phyloP scores from a whole-genome alignment of 2,797 vertebrate species.

The Cynodonichthys magdalenae region DNA sequence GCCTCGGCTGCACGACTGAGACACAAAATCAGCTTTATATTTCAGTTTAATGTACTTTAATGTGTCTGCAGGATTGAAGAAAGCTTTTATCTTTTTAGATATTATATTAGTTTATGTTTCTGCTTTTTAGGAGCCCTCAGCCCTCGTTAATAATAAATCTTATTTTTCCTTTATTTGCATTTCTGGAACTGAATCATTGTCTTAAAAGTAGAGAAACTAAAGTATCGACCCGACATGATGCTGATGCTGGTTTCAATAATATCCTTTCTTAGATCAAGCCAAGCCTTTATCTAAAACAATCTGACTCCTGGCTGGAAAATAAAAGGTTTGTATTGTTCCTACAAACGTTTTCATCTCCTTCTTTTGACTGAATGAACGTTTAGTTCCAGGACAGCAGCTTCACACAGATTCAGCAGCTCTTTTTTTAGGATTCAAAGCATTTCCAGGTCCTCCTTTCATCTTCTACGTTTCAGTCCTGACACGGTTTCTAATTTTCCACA shows the following conservation, averaged over 20 bases:
- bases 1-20: constrained; percentile 16
- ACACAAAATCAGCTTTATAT: constrained; percentile 12
- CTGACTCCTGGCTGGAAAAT: too few relatives aligned
- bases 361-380: constrained; percentile 14
- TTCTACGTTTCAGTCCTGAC: constrained; percentile 58
- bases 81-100: not conserved
- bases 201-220: too few relatives aligned
- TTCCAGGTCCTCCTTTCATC: constrained; percentile 40
- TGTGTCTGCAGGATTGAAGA: constrained; percentile 1
- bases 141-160: too few relatives aligned
- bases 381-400: constrained; percentile 15
- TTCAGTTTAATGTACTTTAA: constrained; percentile 8
- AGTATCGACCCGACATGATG: too few relatives aligned
- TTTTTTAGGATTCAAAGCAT: constrained; percentile 24
- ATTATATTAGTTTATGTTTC: not conserved
- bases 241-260: too few relatives aligned
- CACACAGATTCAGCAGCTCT: too few relatives aligned
- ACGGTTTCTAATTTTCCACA: constrained; percentile 44
- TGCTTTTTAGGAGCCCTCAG: not conserved
- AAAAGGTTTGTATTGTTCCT: too few relatives aligned
- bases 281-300: too few relatives aligned
- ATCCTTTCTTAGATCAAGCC: too few relatives aligned
- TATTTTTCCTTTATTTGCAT: too few relatives aligned
- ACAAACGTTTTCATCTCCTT: too few relatives aligned
- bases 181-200: too few relatives aligned